phyloP scores from a whole-genome alignment of 2,888 invertebrate genomes.

The Liodrosophila aerea region DNA sequence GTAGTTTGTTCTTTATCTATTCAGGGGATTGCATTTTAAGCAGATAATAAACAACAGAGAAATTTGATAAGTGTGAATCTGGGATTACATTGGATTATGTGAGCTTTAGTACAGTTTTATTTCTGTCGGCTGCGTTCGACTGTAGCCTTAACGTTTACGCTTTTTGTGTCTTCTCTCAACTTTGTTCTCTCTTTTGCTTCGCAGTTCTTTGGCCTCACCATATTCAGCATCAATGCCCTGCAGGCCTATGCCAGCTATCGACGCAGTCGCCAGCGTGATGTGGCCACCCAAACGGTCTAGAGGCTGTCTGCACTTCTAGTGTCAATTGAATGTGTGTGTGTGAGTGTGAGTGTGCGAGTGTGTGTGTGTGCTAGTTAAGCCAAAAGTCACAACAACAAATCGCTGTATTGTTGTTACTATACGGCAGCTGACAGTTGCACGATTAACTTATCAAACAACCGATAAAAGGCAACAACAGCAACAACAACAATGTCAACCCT shows the following conservation, averaged over 20 bases:
- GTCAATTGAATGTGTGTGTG: conserved; percentile 8
- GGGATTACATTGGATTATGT: no score
- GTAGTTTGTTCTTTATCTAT: no score
- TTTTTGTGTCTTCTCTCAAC: no score
- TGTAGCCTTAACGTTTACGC: no score
- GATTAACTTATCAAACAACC: conserved; percentile 26
- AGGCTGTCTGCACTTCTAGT: background rate
- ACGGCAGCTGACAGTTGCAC: background rate
- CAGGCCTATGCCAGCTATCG: conserved; percentile 55
- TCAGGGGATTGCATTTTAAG: no score
- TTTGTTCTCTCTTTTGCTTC: conserved; percentile 2
- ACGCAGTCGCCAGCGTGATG: conserved; percentile 62
- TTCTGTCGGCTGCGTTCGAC: no score
- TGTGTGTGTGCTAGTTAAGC: conserved; percentile 45
- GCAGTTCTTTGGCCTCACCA: conserved; percentile 60
- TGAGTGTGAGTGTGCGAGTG: background rate
- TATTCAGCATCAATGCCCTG: conserved; percentile 60
- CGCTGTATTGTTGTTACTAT: conserved; percentile 7
- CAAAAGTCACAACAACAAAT: conserved; percentile 28
- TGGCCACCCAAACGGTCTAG: conserved; percentile 59
- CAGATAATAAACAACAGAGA: no score
- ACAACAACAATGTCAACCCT: background rate
- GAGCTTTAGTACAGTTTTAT: no score
- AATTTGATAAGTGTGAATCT: no score
- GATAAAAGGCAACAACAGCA: conserved; percentile 2